Base-by-base conservation (phyloP, 1,140 invertebrate genomes). In the Lethrus apterus region DNA sequence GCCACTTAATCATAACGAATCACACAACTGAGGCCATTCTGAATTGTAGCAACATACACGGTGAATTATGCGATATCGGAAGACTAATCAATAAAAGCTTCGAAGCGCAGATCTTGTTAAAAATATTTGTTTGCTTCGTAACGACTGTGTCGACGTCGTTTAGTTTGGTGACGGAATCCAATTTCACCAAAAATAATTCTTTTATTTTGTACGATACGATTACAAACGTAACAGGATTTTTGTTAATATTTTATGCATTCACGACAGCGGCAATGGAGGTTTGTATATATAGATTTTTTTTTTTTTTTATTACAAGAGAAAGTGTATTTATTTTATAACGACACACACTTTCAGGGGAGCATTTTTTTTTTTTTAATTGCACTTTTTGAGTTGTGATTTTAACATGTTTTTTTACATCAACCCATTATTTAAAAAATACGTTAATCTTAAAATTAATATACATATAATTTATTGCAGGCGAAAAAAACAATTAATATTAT, bases 221-320 rank as follows among this genome's bases (percentile, higher is more conserved):
- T 31, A n/a, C 14, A 11, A 31, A 11, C n/a, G 3, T 31, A 31
- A 14, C n/a, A 31, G 30, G 30, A 31, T 4, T 31, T 10, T 10
- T 11, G n/a, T 11, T 31, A 31, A 31, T 31, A 5, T n/a, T 31
- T n/a, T n/a, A 11, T 3, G 30, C 10, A 31, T 31, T 31, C 14
- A 31, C 30, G 14, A 11, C 30, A 4, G 3, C 14, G 4, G 4
- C 30, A 5, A n/a, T 4, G 14, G 30, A 31, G 30, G 30, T n/a
- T n/a, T 32, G 18, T 44, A 46, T 32, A 46, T 20, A 7, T 46
- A 19, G 11, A 35, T 23, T 46, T 5, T 34, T 11, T 46, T 35
- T 4, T 17, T 46, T 2, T 11, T 20, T 24, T 46, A 35, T 5
- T 8, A 33, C 4, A 20, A 42, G 29, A 26, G 20, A n/a, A n/a